Conservation (phyloP, 2,888 invertebrate genomes). For the Amitus sp. region DNA sequence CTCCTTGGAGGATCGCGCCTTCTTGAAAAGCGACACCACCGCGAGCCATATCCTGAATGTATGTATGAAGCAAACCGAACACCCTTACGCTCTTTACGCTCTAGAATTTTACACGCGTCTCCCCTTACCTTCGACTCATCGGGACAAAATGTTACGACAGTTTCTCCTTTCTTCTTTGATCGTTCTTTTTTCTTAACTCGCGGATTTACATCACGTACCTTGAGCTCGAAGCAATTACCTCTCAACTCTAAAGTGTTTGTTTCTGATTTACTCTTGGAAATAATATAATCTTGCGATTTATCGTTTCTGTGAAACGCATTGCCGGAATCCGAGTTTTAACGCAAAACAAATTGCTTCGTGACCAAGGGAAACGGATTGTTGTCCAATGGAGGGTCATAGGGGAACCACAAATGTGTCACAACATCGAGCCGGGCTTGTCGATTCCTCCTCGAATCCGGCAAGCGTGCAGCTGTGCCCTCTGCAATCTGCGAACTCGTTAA, state of each 20-base stretch:
- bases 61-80: conserved; percentile 27
- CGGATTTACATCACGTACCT: conserved; percentile 22
- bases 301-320: no score
- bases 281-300: not conserved
- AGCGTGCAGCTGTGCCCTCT: conserved; percentile 28
- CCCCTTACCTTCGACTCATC: conserved; percentile 7
- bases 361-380: no score
- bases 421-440: conserved; percentile 38
- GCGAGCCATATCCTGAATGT: conserved; percentile 38
- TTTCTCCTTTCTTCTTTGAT: no score
- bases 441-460: conserved; percentile 37
- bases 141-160: conserved; percentile 35
- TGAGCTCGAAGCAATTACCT: conserved; percentile 17
- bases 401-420: conserved; percentile 55
- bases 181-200: conserved; percentile 6
- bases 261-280: conserved; percentile 20
- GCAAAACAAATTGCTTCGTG: no score
- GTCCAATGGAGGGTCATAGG: conserved; percentile 41
- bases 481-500: conserved; percentile 21
- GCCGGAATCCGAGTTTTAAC: no score
- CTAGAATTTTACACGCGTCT: conserved; percentile 35
- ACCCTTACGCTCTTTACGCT: not conserved
- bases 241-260: conserved; percentile 24
- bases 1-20: conserved; percentile 41
- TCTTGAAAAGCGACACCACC: conserved; percentile 34